phyloP scores from a whole-genome alignment of 2,113 vertebrate species.

The Pithys albifrons region DNA sequence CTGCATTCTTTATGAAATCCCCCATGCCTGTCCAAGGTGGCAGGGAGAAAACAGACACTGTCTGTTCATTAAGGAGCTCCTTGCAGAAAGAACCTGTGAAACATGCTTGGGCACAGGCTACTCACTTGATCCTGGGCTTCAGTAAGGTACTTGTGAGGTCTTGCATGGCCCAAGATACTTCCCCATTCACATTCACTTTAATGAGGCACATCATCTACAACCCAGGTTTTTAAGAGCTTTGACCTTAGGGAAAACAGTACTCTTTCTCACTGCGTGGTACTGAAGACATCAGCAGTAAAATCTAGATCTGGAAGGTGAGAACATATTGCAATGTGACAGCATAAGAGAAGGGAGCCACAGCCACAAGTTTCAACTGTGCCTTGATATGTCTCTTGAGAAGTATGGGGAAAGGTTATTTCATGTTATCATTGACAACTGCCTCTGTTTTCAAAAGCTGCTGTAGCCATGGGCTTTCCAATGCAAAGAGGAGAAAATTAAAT shows the following conservation, averaged over 20 bases:
- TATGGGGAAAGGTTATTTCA: background rate
- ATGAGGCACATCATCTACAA: background rate
- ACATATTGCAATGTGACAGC: rapidly evolving
- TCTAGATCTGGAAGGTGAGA: background rate
- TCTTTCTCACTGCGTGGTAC: background rate
- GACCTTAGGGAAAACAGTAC: background rate
- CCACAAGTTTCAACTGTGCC: background rate
- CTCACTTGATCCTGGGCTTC: background rate
- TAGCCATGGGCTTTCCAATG: background rate
- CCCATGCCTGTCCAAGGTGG: background rate
- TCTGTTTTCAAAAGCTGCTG: background rate
- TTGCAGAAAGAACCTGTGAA: background rate
- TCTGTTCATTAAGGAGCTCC: background rate
- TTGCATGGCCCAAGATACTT: background rate
- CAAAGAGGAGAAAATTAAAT: background rate
- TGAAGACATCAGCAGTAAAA: background rate
- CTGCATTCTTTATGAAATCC: background rate
- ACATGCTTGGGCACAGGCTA: background rate
- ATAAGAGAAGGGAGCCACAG: background rate
- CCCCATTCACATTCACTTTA: background rate
- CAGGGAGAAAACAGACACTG: background rate
- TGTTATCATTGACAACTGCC: background rate
- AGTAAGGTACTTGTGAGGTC: background rate
- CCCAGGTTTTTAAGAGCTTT: background rate
- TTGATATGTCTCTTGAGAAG: background rate